Evolutionary conservation across 2,797 vertebrate genomes (phyloP).

Genomic region (Thunnus albacares): DNA sequence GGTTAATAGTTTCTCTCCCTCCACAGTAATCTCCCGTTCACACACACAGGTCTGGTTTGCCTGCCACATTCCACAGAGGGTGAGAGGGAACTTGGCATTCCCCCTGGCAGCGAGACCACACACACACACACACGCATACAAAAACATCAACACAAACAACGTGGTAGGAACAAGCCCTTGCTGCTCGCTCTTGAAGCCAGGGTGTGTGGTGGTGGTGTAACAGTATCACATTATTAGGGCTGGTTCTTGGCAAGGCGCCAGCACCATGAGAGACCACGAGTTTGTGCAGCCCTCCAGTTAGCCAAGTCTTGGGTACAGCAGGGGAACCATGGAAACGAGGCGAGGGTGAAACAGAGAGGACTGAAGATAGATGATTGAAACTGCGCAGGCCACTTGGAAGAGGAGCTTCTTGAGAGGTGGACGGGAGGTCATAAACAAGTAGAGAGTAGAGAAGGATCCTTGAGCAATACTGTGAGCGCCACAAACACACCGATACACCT

Average conservation of each 20-base stretch:
- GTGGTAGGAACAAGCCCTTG: conserved; percentile 54
- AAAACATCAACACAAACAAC: conserved; percentile 76
- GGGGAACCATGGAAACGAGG: conserved; percentile 59
- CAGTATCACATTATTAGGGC: conserved; percentile 74
- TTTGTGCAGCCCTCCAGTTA: conserved; percentile 48
- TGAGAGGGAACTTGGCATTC: conserved; percentile 74
- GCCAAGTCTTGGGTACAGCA: conserved; percentile 12
- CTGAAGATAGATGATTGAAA: conserved; percentile 50
- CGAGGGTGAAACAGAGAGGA: conserved; percentile 56
- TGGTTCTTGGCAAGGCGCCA: conserved; percentile 62
- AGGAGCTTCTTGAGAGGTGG: conserved; percentile 29
- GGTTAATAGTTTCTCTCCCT: conserved; percentile 4
- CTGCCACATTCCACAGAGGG: conserved; percentile 70
- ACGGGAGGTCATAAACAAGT: neutral
- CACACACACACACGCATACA: conserved; percentile 58
- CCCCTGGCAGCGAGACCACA: conserved; percentile 73
- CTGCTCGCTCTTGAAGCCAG: conserved; percentile 43
- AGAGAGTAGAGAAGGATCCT: conserved; percentile 26
- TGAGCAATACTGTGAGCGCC: conserved; percentile 50
- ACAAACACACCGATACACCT: conserved; percentile 44
- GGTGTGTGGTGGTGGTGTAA: conserved; percentile 66
- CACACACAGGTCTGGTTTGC: conserved; percentile 49
- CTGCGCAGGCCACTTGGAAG: conserved; percentile 25
- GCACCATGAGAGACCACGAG: conserved; percentile 58
- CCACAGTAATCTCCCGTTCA: conserved; percentile 29